A percentile compares a stretch with the other conserved stretches of the same genome.
Evolutionary conservation across 1,140 invertebrate species (phyloP).

Genomic region (Cyclargus thomasi): DNA sequence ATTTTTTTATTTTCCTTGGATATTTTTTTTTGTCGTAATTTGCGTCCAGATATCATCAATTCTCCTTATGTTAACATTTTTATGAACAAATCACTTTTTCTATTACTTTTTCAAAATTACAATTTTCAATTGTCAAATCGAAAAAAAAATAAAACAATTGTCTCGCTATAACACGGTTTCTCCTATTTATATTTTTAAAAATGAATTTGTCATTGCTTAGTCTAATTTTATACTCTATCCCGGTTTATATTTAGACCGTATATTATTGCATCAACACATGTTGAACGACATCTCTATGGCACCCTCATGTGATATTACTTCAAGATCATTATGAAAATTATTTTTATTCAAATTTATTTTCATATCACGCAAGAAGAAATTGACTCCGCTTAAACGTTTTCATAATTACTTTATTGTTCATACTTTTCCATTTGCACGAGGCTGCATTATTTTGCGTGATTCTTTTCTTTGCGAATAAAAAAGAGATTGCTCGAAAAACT

Average conservation of each 20-base stretch:
- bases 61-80: too few relatives aligned
- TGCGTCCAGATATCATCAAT: too few relatives aligned
- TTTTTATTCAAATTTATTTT: background rate
- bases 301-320: constrained; percentile 6
- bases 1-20: too few relatives aligned
- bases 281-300: constrained; percentile 11
- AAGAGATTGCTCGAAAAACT: background rate
- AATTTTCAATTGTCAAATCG: too few relatives aligned
- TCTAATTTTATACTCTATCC: constrained; percentile 5
- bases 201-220: background rate
- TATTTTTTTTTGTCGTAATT: too few relatives aligned
- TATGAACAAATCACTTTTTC: too few relatives aligned
- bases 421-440: background rate
- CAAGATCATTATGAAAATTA: constrained; percentile 1
- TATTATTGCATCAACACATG: constrained; percentile 7
- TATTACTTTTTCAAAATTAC: too few relatives aligned
- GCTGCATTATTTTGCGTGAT: background rate
- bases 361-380: background rate
- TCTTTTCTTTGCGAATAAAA: background rate
- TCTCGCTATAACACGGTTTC: too few relatives aligned
- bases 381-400: background rate
- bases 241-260: constrained; percentile 24
- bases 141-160: too few relatives aligned
- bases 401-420: background rate
- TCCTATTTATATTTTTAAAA: background rate